Evolutionary conservation across 2,888 invertebrate species (phyloP), one percentile per base, ranked within the genome.

Genomic region (Caenorhabditis wallacei): DNA sequence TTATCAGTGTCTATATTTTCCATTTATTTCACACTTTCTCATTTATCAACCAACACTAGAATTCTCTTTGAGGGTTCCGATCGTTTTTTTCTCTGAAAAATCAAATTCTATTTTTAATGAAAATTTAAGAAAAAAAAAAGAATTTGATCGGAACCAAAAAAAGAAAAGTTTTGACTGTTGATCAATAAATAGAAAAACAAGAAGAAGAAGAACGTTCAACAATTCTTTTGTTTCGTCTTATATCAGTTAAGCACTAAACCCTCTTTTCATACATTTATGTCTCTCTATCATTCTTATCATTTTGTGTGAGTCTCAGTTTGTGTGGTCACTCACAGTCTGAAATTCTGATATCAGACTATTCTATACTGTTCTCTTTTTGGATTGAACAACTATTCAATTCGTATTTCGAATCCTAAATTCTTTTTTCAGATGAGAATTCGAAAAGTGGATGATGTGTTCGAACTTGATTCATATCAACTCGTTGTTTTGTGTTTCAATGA

Each of bases 401-500:
- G n/a, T n/a, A n/a, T n/a, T n/a, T n/a, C n/a, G n/a, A n/a, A n/a
- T 30, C 30, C 8, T 8, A 48, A 18, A 48, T 18, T 48, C 7
- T 48, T 48, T 48, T 48, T 13, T 43, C 56, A 46, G 53, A 81
- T 81, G 75, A 53, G 69, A 8, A 57, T 76, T 4, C 66, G 43
- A 43, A 82, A 82, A 81, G 78, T 88, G 16, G 88, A 88, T 53
- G 86, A 87, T 46, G 72, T 88, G n/a, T 87, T 87, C 53, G 82
- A 87, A 63, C 63, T 88, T 3, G 88, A 88, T 66, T 16, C 43
- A 4, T 88, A 86, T 61, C 88, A 88, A 64, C 54, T 88, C 0
- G 61, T 85, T 1, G 84, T 88, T 0, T 79, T 87, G 2, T 22
- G 74, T n/a, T 88, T 86, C 79, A 87, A 88, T 83, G 84, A 87